Evolutionary conservation across 2,888 invertebrate genomes (phyloP).

Genomic region (Nemapogon koenigi): DNA sequence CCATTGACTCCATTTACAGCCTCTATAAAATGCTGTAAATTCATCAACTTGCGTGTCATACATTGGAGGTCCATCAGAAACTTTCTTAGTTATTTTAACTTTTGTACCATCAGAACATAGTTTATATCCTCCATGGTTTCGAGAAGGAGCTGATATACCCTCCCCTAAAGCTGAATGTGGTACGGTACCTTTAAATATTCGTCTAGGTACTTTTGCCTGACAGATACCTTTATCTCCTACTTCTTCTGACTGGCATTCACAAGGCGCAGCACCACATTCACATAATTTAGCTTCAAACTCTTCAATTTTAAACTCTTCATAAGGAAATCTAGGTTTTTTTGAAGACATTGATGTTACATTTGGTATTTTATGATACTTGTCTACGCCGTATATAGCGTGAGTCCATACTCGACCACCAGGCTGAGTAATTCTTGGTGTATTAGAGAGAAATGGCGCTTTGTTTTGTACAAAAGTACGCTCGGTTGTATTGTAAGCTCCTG

Average conservation of each 20-base stretch:
- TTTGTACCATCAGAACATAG: constrained; percentile 22
- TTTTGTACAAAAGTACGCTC: constrained; percentile 19
- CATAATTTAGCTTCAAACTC: constrained; percentile 38
- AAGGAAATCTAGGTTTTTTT: constrained; percentile 38
- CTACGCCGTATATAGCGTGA: constrained; percentile 28
- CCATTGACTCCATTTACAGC: constrained; percentile 50
- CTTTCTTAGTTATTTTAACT: constrained; percentile 19
- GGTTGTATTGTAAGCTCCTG: constrained; percentile 31
- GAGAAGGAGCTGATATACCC: constrained; percentile 21
- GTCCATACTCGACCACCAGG: constrained; percentile 29
- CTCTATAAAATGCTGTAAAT: constrained; percentile 36
- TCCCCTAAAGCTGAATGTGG: constrained; percentile 21
- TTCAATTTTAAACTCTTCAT: constrained; percentile 33
- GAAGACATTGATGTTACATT: constrained; percentile 36
- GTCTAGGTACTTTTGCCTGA: constrained; percentile 28
- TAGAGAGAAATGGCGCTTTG: constrained; percentile 36
- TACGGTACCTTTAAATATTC: constrained; percentile 32
- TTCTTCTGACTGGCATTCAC: constrained; percentile 29
- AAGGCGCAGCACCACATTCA: constrained; percentile 30
- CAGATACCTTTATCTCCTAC: constrained; percentile 23
- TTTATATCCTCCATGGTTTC: constrained; percentile 25
- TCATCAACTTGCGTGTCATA: constrained; percentile 33
- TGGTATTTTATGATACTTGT: constrained; percentile 24
- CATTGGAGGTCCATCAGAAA: constrained; percentile 28
- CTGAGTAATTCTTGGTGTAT: constrained; percentile 25